Evolutionary conservation across 2,113 vertebrate genomes (phyloP).

Genomic region (Bucco capensis): DNA sequence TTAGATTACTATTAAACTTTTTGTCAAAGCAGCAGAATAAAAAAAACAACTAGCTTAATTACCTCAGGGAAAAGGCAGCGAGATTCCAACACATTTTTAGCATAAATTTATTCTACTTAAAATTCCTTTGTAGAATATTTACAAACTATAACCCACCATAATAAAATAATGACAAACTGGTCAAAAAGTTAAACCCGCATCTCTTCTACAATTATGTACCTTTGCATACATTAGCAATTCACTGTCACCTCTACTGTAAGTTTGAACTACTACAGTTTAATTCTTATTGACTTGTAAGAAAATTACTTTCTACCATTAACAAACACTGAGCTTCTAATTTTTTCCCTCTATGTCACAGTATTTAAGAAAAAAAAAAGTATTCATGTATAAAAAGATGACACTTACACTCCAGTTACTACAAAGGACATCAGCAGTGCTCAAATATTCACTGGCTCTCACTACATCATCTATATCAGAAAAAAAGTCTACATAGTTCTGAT

Average conservation of each 20-base stretch:
- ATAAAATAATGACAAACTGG: neutral
- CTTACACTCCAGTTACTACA: conserved; percentile 89
- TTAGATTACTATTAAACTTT: neutral
- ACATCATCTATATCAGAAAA: conserved; percentile 87
- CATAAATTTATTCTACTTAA: neutral
- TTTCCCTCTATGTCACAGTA: neutral
- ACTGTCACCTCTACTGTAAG: too few species aligned
- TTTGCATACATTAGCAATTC: neutral
- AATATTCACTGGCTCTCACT: conserved; percentile 86
- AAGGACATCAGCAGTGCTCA: conserved; percentile 89
- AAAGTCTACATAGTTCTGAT: conserved; percentile 96
- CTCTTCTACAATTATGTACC: neutral
- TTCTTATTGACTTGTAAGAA: neutral
- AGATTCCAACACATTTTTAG: neutral
- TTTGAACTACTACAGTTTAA: neutral
- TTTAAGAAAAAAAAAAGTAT: neutral
- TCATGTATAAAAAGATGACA: neutral
- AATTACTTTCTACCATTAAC: neutral
- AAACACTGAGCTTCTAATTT: too few species aligned
- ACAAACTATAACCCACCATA: neutral
- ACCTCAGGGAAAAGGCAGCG: neutral
- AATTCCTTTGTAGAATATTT: neutral
- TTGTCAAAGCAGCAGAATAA: neutral
- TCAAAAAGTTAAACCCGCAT: neutral
- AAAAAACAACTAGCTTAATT: neutral